Base-by-base conservation (phyloP, 2,888 invertebrate species). In the Carpatolechia fugitivella region DNA sequence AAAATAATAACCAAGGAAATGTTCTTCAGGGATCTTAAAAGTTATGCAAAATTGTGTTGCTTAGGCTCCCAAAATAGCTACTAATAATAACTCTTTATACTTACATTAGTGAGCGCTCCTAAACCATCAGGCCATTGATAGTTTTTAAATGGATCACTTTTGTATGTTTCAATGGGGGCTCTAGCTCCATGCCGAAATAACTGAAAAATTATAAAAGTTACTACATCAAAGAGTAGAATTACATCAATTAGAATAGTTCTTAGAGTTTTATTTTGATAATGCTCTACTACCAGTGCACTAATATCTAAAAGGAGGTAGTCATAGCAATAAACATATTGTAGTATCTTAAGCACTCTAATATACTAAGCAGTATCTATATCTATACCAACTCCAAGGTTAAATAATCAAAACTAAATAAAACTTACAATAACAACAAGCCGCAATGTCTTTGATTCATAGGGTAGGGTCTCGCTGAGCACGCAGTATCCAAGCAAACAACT, bases 181-280 rank as follows among this genome's bases (percentile, higher is more conserved):
- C 96, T 90, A 61, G 96, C 96, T 6, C 97, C 97, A 90, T 97
- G 97, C 5, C 97, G 92, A 76, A 94, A 96, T 57, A 96, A 69
- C 95, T 96, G 77, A 1, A 76, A 80, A 55, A 18, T 40, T 30
- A 59, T 11, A 24, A 24, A 46, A 24, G 7, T 10, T 24, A n/a
- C 24, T 11, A 46, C 1, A 44, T 3, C 33, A 44, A 44, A 16
- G 41, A 16, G n/a, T 24, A 44, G 18, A 44, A 33, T 11, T 33
- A 6, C 3, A 36, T 16, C 8, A 13, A 38, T 16, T 13, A 16
- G 16, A 16, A 8, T 3, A 16, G 8, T 14, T 8, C 13, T 38
- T 14, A 38, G 13, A 16, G 8, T 2, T 38, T 16, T 13, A 36
- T 13, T n/a, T 2, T 38, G 14, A 16, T 13, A 35, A 7, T 16